Evolutionary conservation across 2,797 vertebrate genomes (phyloP).

Genomic region (Potorous gilbertii): DNA sequence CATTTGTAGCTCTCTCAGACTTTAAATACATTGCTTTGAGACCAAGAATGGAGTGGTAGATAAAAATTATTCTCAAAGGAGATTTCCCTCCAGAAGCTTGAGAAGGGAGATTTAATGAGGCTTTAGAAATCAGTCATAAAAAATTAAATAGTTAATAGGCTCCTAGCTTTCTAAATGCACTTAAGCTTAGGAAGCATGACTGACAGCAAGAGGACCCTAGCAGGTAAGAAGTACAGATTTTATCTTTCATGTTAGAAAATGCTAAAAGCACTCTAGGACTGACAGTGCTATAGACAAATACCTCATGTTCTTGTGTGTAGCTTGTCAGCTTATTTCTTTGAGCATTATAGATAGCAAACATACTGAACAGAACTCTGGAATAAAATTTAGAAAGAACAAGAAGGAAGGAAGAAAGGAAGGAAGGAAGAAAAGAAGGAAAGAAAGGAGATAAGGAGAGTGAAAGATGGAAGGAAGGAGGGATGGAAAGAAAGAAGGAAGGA

Average conservation of each 20-base stretch:
- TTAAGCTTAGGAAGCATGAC: not conserved
- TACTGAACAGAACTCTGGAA: not conserved
- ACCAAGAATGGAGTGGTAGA: conserved; percentile 10
- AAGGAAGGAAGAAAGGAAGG: not conserved
- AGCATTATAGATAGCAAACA: not conserved
- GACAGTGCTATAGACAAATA: not conserved
- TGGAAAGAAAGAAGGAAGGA: not conserved
- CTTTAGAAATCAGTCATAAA: conserved; percentile 24
- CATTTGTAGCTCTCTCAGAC: conserved; percentile 20
- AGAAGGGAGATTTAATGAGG: conserved; percentile 10
- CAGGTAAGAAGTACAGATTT: not conserved
- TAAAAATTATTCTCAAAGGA: conserved; percentile 13
- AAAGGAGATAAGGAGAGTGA: not conserved
- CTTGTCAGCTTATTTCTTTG: too few relatives aligned
- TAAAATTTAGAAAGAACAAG: not conserved
- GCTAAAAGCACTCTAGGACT: not conserved
- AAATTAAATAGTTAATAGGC: conserved; percentile 17
- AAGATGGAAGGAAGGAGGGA: not conserved
- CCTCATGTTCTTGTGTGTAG: rapidly evolving
- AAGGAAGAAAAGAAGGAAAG: not conserved
- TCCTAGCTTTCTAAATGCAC: not conserved
- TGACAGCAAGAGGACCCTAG: not conserved
- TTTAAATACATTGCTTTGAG: conserved; percentile 19
- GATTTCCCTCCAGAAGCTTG: not conserved
- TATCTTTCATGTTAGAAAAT: not conserved